Base-by-base conservation (phyloP, 2,888 invertebrate genomes). In the Dysmachus trigonus region DNA sequence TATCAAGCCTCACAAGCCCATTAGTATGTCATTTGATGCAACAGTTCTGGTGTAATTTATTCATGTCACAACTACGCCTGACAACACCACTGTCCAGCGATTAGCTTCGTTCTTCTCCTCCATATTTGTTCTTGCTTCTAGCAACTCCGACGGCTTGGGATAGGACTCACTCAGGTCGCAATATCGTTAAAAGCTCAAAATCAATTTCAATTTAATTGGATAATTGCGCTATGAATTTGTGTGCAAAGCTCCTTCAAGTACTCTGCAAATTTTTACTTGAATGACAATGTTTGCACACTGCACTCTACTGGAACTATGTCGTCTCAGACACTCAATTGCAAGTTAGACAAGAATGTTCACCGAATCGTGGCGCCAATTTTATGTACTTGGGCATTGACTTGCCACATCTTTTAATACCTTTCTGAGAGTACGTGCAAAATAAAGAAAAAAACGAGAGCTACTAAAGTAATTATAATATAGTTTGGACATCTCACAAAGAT, bases 161-260 rank as follows among this genome's bases (percentile, higher is more conserved):
- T 1, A 35, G 38, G n/a, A n/a, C n/a, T n/a, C n/a, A n/a, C n/a
- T n/a, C n/a, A n/a, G n/a, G n/a, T n/a, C n/a, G n/a, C n/a, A n/a
- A n/a, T 33, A 22, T 35, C n/a, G 22, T 76, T 76, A 77, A 22
- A 76, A 35, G 33, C 35, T 76, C 35, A 8, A 38, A 77, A 77
- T 77, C 22, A 77, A 77, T 77, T 77, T 77, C 18, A 22, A 33
- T 41, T 33, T 47, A 77, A 77, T 77, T 77, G 77, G 30, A 77
- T 77, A 77, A 77, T 77, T 77, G 76, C 76, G 18, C n/a, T 77
- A 8, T 62, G 3, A 62, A 62, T 62, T 27, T 62, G 2, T 22
- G 8, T 22, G 10, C 10, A 62, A 62, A 62, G 62, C 62, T 62
- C 27, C 10, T 62, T 62, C 10, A 62, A 2, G 27, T 27, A 15